phyloP scores from a whole-genome alignment of 2,113 vertebrate genomes.

The Tretioscincus oriximinensis region DNA sequence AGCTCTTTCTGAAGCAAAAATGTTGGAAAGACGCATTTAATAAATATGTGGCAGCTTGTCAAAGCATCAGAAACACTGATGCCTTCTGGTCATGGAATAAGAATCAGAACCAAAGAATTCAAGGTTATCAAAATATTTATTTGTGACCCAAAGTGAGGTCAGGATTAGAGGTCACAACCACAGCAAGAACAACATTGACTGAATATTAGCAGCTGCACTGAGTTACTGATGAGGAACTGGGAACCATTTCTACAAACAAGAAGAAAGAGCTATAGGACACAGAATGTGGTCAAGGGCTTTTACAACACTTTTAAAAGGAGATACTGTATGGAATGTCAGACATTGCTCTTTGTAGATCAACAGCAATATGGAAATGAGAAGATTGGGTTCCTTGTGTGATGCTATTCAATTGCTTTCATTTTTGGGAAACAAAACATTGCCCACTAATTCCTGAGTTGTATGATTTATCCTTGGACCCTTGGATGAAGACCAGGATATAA shows the following conservation, averaged over 20 bases:
- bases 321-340: neutral
- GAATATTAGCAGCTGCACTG: neutral
- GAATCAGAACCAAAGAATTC: conserved; percentile 1
- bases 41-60: neutral
- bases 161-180: neutral
- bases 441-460: too few species aligned
- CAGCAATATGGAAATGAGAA: too few species aligned
- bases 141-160: neutral
- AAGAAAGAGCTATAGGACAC: neutral
- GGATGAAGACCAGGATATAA: too few species aligned
- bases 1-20: neutral
- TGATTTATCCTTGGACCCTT: too few species aligned
- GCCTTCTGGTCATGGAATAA: neutral
- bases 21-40: neutral
- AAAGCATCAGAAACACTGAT: neutral
- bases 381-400: too few species aligned
- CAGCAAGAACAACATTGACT: neutral
- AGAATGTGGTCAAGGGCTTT: neutral
- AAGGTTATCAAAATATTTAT: conserved; percentile 30
- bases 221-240: neutral
- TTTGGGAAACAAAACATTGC: too few species aligned
- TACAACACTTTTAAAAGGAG: neutral
- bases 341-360: neutral
- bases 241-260: neutral
- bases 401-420: too few species aligned